Conservation (phyloP, 2,797 vertebrate genomes). For the Mormyrops boulengeri region DNA sequence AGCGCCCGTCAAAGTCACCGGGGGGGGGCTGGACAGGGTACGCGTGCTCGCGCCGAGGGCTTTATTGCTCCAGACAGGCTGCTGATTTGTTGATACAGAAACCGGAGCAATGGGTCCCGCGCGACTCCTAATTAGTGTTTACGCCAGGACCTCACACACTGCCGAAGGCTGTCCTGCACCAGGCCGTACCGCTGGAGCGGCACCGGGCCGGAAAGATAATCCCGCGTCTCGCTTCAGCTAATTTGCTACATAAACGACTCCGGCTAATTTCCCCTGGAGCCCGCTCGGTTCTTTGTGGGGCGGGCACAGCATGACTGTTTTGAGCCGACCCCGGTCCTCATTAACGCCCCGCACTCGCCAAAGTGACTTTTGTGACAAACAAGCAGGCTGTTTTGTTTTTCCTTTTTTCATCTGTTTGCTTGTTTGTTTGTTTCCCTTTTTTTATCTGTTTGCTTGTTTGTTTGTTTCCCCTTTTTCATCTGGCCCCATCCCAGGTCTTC, state of each 20-base stretch:
- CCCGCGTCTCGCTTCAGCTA: conserved; percentile 7
- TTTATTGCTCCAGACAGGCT: background rate
- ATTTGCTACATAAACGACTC: background rate
- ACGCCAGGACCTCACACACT: conserved; percentile 10
- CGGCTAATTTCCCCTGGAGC: background rate
- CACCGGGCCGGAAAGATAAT: conserved; percentile 5
- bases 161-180: background rate
- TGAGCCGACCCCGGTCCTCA: background rate
- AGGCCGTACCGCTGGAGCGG: background rate
- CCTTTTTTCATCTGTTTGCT: background rate
- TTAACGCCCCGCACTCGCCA: background rate
- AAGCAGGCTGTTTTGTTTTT: background rate
- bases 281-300: background rate
- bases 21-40: background rate
- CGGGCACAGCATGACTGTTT: background rate
- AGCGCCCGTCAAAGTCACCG: background rate
- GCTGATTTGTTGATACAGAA: conserved; percentile 13
- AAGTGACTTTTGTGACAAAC: background rate
- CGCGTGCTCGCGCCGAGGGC: background rate
- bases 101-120: background rate
- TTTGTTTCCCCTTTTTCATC: background rate
- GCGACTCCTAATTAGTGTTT: conserved; percentile 8
- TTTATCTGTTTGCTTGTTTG: background rate
- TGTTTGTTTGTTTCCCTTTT: background rate
- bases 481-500: conserved; percentile 70